phyloP scores from a whole-genome alignment of 2,113 vertebrate species.

The Dipodomys stephensi region DNA sequence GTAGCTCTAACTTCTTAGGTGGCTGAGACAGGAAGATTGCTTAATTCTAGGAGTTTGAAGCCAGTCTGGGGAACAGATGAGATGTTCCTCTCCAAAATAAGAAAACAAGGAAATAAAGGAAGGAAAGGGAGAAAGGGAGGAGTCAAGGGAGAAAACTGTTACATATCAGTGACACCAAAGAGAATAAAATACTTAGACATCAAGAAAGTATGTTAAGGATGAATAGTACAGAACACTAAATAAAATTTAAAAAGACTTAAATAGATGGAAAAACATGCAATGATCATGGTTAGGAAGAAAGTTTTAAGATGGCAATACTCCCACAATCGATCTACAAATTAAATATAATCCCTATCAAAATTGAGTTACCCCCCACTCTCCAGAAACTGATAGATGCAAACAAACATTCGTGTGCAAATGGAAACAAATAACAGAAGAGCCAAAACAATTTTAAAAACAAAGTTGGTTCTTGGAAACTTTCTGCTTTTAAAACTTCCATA shows the following conservation, averaged over 20 bases:
- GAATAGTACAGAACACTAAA: background rate
- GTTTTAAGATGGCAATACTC: background rate
- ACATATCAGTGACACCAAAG: background rate
- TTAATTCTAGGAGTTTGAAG: background rate
- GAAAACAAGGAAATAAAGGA: background rate
- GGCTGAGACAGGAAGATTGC: background rate
- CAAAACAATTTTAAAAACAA: conserved; percentile 25
- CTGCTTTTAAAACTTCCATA: conserved; percentile 46
- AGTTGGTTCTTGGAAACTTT: conserved; percentile 21
- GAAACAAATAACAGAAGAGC: background rate
- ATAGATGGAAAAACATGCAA: background rate
- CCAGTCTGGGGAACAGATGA: background rate
- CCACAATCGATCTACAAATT: background rate
- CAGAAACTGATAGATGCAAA: background rate
- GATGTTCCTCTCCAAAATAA: background rate
- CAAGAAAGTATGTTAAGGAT: background rate
- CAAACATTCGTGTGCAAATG: conserved; percentile 39
- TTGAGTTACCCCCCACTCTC: background rate
- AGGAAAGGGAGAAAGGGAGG: too few relatives aligned
- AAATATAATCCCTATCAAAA: background rate
- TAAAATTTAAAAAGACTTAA: conserved; percentile 2
- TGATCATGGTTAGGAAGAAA: background rate
- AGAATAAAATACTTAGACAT: background rate
- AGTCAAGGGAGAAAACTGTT: background rate
- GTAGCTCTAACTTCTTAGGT: background rate